Percentiles rank a stretch among this genome's conserved stretches.
Conservation (phyloP, 2,113 vertebrate species). For the Forbesichthys agassizii region DNA sequence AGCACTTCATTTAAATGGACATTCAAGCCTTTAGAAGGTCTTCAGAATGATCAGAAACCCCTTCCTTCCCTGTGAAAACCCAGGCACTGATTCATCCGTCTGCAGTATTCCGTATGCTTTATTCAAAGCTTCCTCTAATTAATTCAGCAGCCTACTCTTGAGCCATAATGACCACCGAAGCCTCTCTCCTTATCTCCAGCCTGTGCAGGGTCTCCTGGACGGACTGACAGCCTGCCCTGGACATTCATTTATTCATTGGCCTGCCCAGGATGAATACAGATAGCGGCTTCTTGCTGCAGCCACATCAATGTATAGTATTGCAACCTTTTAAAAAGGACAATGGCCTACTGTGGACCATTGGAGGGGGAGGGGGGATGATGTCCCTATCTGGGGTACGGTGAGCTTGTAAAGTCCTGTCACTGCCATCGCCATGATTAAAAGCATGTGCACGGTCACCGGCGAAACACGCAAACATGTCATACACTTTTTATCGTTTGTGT, state of each 20-base stretch:
- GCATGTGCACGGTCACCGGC: no score
- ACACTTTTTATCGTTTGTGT: no score
- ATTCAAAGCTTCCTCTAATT: neutral
- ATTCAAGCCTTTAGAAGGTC: no score
- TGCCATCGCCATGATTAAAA: no score
- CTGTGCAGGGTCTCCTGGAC: conserved; percentile 31
- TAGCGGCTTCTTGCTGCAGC: conserved; percentile 53
- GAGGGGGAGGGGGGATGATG: no score
- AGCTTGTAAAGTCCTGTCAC: no score
- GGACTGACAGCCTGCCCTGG: conserved; percentile 40
- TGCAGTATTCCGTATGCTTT: neutral
- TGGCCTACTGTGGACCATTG: conserved; percentile 3
- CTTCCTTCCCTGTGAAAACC: neutral
- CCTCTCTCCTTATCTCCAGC: conserved; percentile 50
- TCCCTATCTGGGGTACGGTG: no score
- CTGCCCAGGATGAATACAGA: conserved; percentile 55
- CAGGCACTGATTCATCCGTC: neutral
- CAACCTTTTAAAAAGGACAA: conserved; percentile 41
- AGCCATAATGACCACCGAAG: neutral
- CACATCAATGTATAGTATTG: conserved; percentile 39
- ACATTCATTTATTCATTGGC: conserved; percentile 48
- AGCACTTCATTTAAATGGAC: no score
- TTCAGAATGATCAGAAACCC: neutral
- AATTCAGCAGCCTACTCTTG: conserved; percentile 1
- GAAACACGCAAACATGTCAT: no score